Base-by-base conservation (phyloP, 1,140 invertebrate genomes). In the Latrodectus geometricus region DNA sequence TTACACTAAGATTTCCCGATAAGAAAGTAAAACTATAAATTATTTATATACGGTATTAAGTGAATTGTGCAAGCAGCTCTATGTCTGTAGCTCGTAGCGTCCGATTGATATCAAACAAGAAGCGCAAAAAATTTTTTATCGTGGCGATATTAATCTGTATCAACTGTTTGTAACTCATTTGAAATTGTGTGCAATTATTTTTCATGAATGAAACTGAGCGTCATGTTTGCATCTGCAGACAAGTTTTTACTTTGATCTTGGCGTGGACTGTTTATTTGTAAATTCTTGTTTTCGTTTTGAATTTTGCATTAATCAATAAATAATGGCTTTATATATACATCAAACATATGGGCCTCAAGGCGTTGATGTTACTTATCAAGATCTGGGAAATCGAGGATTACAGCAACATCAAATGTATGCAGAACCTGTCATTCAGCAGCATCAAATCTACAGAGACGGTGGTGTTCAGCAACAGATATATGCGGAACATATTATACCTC, bases 331-430 rank as follows among this genome's bases (percentile, higher is more conserved):
- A 4, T 87, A 87, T 68, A 87, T 87, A 21, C 85, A 87, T 50
- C 85, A 87, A 20, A 61, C 85, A 0, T 87, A 87, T 80, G 76
- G 15, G 4, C 76, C 76, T 49, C 85, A 87, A 74, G 48, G 17
- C 12, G 85, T 79, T 7, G 85, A 79, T 74, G 72, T 80, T 23
- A 80, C 85, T 73, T 87, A 87, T n/a, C 85, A 87, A 74, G 85
- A 87, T 75, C n/a, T 87, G n/a, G 77, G 77, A 61, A 87, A 87
- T 80, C 56, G 76, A 66, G 70, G 85, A 0, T 35, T 87, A 9
- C 85, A 87, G 21, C 85, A 87, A 68, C 83, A 86, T 50, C 85
- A 87, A 54, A 87, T 87, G 8, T 87, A 87, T 75, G 77, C 85
- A 21, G 85, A 87, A 54, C 85, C 85, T n/a, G 85, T 87, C 35